phyloP scores from a whole-genome alignment of 2,797 vertebrate species.

The Cossypha heuglini region DNA sequence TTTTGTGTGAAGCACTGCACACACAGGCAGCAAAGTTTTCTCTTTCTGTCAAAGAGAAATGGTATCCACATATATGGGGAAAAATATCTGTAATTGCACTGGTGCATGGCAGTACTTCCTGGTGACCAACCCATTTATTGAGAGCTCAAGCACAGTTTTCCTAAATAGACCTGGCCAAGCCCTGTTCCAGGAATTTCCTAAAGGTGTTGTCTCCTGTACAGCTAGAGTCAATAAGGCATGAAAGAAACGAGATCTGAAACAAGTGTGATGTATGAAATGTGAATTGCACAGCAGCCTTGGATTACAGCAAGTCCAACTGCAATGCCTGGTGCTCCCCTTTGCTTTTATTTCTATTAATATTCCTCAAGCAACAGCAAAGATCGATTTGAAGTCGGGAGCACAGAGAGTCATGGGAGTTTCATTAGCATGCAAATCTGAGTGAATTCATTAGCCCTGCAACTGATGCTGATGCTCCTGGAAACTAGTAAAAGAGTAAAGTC shows the following conservation, averaged over 20 bases:
- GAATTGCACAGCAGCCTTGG: slow-evolving; percentile 22
- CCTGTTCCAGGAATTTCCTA: slow-evolving; percentile 2
- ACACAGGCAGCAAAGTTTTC: background rate
- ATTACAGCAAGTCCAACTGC: slow-evolving; percentile 17
- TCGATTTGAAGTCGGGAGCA: slow-evolving; percentile 60
- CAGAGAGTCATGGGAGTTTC: slow-evolving; percentile 65
- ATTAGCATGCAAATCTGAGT: slow-evolving; percentile 73
- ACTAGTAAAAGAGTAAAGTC: slow-evolving; percentile 66
- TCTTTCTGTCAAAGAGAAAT: background rate
- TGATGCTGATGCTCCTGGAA: slow-evolving; percentile 71
- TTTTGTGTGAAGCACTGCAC: background rate
- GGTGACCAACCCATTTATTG: background rate
- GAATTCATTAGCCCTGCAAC: slow-evolving; percentile 72
- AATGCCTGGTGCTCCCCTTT: slow-evolving; percentile 28
- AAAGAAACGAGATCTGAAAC: slow-evolving; percentile 33
- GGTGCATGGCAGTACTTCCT: background rate
- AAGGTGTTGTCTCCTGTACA: slow-evolving; percentile 18
- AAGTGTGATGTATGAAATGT: background rate
- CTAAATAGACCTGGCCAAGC: background rate
- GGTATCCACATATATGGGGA: background rate
- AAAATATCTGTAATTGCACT: background rate
- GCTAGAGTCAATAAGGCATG: slow-evolving; percentile 47
- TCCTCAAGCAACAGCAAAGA: slow-evolving; percentile 63
- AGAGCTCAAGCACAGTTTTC: background rate
- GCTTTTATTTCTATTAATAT: slow-evolving; percentile 71